These are phyloP conservation scores for Callaeas wilsoni DNA, from an alignment of 2,113 vertebrate species.

Conservation along the genomic window DNA sequence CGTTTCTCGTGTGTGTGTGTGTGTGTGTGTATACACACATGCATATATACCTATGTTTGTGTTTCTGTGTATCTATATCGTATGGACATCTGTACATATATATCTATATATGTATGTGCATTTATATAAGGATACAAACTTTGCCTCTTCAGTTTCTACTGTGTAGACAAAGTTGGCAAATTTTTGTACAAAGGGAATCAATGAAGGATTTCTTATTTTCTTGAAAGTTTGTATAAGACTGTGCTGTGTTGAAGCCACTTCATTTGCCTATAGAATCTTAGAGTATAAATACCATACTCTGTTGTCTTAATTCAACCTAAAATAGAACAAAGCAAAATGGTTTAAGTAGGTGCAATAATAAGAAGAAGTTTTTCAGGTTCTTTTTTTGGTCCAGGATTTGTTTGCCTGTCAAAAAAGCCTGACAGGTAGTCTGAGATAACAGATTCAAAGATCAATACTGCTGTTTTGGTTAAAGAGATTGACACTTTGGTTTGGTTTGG, in stretches of 20 bases:
- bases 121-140: constrained; percentile 38
- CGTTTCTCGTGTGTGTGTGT: neutral
- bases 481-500: neutral
- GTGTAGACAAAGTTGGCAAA: constrained; percentile 68
- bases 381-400: neutral
- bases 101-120: constrained; percentile 2
- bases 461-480: neutral
- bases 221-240: constrained; percentile 41
- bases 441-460: neutral
- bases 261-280: neutral
- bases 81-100: constrained; percentile 23
- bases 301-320: constrained; percentile 49
- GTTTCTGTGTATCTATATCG: neutral
- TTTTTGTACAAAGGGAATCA: constrained; percentile 70
- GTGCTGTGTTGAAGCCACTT: constrained; percentile 37
- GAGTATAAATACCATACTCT: constrained; percentile 65
- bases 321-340: neutral
- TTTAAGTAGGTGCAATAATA: constrained; percentile 26
- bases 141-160: constrained; percentile 70
- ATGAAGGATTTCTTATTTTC: constrained; percentile 66
- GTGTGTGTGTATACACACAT: neutral
- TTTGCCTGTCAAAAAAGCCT: neutral
- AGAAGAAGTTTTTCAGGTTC: neutral
- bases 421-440: neutral
- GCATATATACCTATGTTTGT: neutral